phyloP scores from a whole-genome alignment of 1,140 invertebrate genomes.

The Pissodes strobi region DNA sequence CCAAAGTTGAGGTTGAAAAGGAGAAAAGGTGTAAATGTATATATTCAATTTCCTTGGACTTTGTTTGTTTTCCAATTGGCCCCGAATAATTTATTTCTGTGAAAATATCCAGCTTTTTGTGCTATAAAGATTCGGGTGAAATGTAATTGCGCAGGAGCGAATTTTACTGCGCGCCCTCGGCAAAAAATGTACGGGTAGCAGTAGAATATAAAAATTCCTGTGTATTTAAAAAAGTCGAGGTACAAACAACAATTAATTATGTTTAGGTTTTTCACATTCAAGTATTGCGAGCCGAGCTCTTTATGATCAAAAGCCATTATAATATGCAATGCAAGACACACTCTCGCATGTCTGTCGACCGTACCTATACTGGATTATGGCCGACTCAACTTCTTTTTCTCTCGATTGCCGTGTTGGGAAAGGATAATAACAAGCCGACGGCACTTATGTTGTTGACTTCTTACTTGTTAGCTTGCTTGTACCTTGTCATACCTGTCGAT shows the following conservation, averaged over 20 bases:
- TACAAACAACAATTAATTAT: constrained; percentile 24
- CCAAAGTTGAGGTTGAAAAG: no score
- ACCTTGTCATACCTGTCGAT: constrained; percentile 35
- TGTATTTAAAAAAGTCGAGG: constrained; percentile 6
- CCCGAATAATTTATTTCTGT: no score
- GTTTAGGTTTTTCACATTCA: constrained; percentile 26
- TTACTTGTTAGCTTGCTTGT: constrained; percentile 32
- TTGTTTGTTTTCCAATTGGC: no score
- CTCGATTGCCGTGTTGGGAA: constrained; percentile 30
- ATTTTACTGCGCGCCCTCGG: no score
- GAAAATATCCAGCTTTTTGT: no score
- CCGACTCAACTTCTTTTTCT: constrained; percentile 22
- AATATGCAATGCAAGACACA: constrained; percentile 35
- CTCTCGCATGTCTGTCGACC: constrained; percentile 29
- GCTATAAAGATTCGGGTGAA: no score
- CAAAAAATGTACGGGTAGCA: no score
- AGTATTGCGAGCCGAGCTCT: constrained; percentile 5
- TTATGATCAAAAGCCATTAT: constrained; percentile 33
- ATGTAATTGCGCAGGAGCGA: no score
- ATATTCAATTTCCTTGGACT: no score
- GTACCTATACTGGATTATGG: constrained; percentile 30
- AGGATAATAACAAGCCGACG: constrained; percentile 33
- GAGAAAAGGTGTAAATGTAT: no score
- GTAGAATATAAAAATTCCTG: neutral
- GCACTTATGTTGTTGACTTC: constrained; percentile 32